Evolutionary conservation across 2,113 vertebrate species (phyloP).

Genomic region (Antennarius striatus): DNA sequence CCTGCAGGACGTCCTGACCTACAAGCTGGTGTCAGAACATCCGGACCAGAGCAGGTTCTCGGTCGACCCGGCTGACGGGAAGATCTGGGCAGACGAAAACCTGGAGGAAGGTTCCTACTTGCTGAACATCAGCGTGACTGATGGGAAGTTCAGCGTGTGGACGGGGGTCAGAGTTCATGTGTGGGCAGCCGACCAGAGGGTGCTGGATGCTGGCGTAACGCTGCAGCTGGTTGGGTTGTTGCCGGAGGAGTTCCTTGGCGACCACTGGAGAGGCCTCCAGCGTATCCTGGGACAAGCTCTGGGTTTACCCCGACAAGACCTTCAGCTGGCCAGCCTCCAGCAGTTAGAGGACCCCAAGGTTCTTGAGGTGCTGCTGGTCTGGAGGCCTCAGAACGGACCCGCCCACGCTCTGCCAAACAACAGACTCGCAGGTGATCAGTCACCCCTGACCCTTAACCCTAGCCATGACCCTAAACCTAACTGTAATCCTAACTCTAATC

Average conservation of each 20-base stretch:
- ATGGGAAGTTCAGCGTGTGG: constrained; percentile 84
- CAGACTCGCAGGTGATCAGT: constrained; percentile 69
- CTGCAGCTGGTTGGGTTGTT: constrained; percentile 83
- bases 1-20: constrained; percentile 85
- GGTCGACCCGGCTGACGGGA: constrained; percentile 83
- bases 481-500: no score
- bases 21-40: constrained; percentile 77
- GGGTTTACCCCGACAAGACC: constrained; percentile 79
- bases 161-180: constrained; percentile 83
- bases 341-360: constrained; percentile 69
- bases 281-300: constrained; percentile 83
- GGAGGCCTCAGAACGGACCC: constrained; percentile 70
- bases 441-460: no score
- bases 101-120: constrained; percentile 85
- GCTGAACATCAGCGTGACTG: constrained; percentile 89
- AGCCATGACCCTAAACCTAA: no score
- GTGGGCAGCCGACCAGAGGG: constrained; percentile 82
- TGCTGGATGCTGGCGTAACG: constrained; percentile 83
- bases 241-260: constrained; percentile 90
- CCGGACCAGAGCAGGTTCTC: constrained; percentile 78
- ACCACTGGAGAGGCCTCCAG: constrained; percentile 92
- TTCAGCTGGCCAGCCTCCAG: constrained; percentile 93
- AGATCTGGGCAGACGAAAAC: constrained; percentile 83
- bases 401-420: constrained; percentile 67
- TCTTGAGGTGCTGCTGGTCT: constrained; percentile 85